phyloP scores from a whole-genome alignment of 2,888 invertebrate species.

The Eupeodes luniger region DNA sequence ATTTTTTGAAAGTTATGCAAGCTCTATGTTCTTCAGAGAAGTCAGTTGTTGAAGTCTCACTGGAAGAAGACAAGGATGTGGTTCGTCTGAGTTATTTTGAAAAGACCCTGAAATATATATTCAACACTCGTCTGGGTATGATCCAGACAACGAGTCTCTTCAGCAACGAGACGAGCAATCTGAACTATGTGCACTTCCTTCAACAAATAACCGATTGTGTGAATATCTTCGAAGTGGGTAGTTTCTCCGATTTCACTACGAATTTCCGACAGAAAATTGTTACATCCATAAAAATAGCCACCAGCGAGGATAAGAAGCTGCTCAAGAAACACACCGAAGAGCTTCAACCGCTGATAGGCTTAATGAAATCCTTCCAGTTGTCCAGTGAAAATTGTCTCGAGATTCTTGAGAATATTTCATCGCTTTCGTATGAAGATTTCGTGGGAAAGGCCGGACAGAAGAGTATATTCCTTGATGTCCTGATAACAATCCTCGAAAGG shows the following conservation, averaged over 20 bases:
- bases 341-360: slow-evolving; percentile 78
- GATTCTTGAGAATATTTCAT: slow-evolving; percentile 81
- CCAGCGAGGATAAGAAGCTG: slow-evolving; percentile 55
- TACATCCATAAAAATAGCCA: slow-evolving; percentile 79
- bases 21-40: slow-evolving; percentile 6
- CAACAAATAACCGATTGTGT: slow-evolving; percentile 79
- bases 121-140: slow-evolving; percentile 79
- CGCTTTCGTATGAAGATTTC: slow-evolving; percentile 82
- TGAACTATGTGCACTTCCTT: slow-evolving; percentile 80
- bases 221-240: slow-evolving; percentile 75
- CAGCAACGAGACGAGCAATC: slow-evolving; percentile 76
- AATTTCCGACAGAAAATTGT: slow-evolving; percentile 82
- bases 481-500: slow-evolving; percentile 85
- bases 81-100: slow-evolving; percentile 73
- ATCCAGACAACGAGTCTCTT: slow-evolving; percentile 79
- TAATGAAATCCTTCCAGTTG: slow-evolving; percentile 80
- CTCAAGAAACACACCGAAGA: slow-evolving; percentile 68
- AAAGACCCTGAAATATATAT: slow-evolving; percentile 81
- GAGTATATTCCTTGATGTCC: slow-evolving; percentile 85
- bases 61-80: slow-evolving; percentile 45
- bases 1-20: slow-evolving; percentile 77
- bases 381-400: slow-evolving; percentile 79
- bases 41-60: slow-evolving; percentile 1
- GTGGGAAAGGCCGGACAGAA: slow-evolving; percentile 78
- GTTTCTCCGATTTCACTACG: slow-evolving; percentile 78